A percentile compares a stretch with the other conserved stretches of the same genome.
phyloP scores from a whole-genome alignment of 1,140 invertebrate species.

The Lasioglossum albipes region DNA sequence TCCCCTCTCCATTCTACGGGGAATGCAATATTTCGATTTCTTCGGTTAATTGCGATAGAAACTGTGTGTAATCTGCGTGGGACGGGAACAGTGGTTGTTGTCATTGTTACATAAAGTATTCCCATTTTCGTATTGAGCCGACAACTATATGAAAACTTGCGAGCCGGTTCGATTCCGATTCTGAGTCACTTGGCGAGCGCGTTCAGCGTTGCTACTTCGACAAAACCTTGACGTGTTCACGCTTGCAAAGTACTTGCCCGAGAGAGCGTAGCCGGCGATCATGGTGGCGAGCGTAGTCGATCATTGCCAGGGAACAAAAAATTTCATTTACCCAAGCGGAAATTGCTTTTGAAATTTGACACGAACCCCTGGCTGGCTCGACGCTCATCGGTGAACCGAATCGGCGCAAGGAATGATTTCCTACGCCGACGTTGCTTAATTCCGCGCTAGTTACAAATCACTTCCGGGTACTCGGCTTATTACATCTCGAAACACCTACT shows the following conservation, averaged over 20 bases:
- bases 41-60: constrained; percentile 25
- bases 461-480: constrained; percentile 8
- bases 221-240: constrained; percentile 44
- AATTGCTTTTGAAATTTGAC: constrained; percentile 34
- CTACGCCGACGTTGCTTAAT: constrained; percentile 11
- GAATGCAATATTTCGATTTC: constrained; percentile 14
- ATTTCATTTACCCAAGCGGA: constrained; percentile 19
- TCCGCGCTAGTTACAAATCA: background rate
- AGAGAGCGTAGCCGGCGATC: constrained; percentile 24
- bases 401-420: background rate
- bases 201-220: constrained; percentile 3
- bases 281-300: constrained; percentile 1
- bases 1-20: background rate
- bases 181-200: background rate
- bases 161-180: background rate
- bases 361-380: background rate
- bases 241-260: constrained; percentile 7
- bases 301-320: constrained; percentile 1
- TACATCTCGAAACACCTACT: background rate
- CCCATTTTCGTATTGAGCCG: background rate
- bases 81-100: background rate
- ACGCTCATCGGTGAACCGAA: constrained; percentile 6
- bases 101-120: constrained; percentile 18
- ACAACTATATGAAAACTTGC: constrained; percentile 17
- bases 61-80: background rate